Evolutionary conservation across 2,888 invertebrate genomes (phyloP).

Genomic region (Ichneumoninae sp.): DNA sequence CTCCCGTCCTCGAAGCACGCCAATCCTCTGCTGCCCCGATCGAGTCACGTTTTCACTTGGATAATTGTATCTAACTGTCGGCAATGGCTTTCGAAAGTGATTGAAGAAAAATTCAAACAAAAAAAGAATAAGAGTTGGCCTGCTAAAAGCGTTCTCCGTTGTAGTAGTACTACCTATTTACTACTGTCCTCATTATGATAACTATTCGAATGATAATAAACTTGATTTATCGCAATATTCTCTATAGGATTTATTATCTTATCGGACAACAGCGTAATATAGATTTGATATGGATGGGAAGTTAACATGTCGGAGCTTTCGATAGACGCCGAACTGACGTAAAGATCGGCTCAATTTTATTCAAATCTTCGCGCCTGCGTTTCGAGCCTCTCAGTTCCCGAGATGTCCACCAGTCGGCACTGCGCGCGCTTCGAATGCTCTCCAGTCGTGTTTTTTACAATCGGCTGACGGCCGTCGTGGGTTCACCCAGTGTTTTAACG

Average conservation of each 20-base stretch:
- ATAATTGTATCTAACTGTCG: constrained; percentile 51
- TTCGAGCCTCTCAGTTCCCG: background rate
- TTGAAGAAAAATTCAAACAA: constrained; percentile 36
- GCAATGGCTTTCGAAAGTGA: constrained; percentile 59
- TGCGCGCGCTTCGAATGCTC: constrained; percentile 64
- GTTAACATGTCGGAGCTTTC: background rate
- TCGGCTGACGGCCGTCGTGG: constrained; percentile 72
- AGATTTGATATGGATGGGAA: background rate
- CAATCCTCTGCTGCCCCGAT: constrained; percentile 43
- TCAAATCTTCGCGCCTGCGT: constrained; percentile 37
- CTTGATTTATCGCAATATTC: constrained; percentile 78
- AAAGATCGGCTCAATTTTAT: background rate
- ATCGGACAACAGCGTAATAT: background rate
- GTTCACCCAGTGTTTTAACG: constrained; percentile 63
- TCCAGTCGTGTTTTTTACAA: constrained; percentile 74
- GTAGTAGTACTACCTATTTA: constrained; percentile 76
- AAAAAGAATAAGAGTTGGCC: constrained; percentile 71
- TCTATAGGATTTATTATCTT: background rate
- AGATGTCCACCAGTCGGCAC: constrained; percentile 58
- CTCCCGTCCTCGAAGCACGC: constrained; percentile 55
- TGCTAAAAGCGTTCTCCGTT: constrained; percentile 81
- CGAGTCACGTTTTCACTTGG: constrained; percentile 54
- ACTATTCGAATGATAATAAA: constrained; percentile 80
- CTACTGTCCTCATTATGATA: constrained; percentile 76
- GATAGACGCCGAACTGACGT: background rate